A percentile compares a stretch with the other conserved stretches of the same genome.
Evolutionary conservation across 2,113 vertebrate species (phyloP).

Genomic region (Rhipidura dahli): DNA sequence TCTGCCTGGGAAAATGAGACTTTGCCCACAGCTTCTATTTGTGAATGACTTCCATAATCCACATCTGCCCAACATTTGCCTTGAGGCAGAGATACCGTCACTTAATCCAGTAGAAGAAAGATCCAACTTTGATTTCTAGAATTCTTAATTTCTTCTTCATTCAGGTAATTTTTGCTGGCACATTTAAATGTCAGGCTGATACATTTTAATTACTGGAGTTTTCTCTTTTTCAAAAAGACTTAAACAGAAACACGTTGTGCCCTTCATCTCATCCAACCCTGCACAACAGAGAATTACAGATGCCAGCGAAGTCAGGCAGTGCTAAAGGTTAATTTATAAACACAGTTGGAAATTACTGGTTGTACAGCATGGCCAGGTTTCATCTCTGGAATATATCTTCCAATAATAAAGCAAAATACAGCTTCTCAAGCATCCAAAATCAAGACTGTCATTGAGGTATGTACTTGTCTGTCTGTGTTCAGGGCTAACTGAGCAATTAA

Average conservation of each 20-base stretch:
- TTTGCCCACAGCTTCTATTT: background rate
- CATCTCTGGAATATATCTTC: background rate
- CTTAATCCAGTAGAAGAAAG: background rate
- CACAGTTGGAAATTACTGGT: background rate
- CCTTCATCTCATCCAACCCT: background rate
- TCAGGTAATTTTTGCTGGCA: background rate
- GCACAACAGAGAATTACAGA: background rate
- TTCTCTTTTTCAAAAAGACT: background rate
- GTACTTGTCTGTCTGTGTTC: background rate
- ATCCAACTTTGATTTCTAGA: background rate
- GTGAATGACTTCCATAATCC: background rate
- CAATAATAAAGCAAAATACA: background rate
- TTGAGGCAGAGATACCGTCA: background rate
- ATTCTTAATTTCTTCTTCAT: background rate
- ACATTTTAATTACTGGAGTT: background rate
- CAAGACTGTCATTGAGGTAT: background rate
- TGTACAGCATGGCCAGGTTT: background rate
- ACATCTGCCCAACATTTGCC: background rate
- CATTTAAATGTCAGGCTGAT: background rate
- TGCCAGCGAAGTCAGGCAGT: background rate
- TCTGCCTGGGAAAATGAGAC: background rate
- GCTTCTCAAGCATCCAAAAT: background rate
- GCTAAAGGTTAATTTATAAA: slow-evolving; percentile 41
- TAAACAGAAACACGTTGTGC: background rate
- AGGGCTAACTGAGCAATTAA: background rate